phyloP scores from a whole-genome alignment of 2,113 vertebrate species.

The Butorides virescens region DNA sequence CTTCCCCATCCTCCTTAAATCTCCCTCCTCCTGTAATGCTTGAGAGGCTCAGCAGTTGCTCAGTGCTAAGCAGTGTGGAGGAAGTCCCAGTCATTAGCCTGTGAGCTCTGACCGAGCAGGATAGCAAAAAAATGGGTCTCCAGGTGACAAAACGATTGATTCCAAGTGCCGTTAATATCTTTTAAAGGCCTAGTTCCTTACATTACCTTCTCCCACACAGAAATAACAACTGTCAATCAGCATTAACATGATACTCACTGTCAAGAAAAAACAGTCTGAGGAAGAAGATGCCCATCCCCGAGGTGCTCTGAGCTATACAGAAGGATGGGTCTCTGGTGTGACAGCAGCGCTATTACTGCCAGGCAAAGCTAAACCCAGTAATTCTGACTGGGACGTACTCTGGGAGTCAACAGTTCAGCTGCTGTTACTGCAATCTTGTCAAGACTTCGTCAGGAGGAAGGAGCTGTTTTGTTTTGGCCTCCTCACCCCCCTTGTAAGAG shows the following conservation, averaged over 20 bases:
- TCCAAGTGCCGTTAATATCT: background rate
- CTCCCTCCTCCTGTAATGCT: background rate
- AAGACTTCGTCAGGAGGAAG: background rate
- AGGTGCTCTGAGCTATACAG: background rate
- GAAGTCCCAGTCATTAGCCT: background rate
- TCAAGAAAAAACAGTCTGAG: background rate
- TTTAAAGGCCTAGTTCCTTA: background rate
- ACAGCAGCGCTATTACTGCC: background rate
- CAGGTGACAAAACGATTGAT: background rate
- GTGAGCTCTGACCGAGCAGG: background rate
- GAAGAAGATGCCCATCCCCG: background rate
- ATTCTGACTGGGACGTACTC: background rate
- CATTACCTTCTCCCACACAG: background rate
- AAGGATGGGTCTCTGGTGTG: background rate
- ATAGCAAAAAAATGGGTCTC: background rate
- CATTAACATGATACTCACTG: background rate
- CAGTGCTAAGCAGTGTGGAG: background rate
- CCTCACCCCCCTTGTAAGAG: background rate
- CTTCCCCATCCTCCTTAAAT: background rate
- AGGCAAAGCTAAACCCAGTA: background rate
- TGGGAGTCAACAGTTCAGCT: background rate
- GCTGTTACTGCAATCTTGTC: background rate
- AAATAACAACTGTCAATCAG: background rate
- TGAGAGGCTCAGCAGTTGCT: background rate
- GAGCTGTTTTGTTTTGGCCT: background rate